Base-by-base conservation (phyloP, 2,888 invertebrate genomes). In the Entomobrya proxima region DNA sequence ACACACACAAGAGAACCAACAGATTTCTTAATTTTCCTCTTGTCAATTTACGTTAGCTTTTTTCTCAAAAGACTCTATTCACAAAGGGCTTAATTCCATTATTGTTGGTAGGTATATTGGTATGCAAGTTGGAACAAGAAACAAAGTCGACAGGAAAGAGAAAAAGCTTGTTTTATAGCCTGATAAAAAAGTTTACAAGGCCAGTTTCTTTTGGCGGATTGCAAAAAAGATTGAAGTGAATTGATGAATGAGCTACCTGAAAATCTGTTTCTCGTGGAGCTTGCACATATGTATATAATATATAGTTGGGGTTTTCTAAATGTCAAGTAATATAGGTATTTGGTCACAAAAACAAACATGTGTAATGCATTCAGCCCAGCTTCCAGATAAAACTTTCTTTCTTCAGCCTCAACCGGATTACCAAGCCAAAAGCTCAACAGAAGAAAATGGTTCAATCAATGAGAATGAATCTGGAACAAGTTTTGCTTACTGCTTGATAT, bases 391-490 rank as follows among this genome's bases (percentile, higher is more conserved):
- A 55, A 15, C 21, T 52, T 18, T 7, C 50, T n/a, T n/a, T n/a
- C n/a, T n/a, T n/a, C n/a, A n/a, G 11, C 11, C 35, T 37, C 64
- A 58, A 58, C 35, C n/a, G 64, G 64, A 64, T 64, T 64, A 64
- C 37, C 35, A 64, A 64, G 18, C 64, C 64, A 35, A 15, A 21
- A 44, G 9, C 44, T 44, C 44, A 15, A 44, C n/a, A n/a, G n/a
- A n/a, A n/a, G n/a, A 5, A 30, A 61, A 61, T 61, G 32, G 61
- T 61, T 61, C 40, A 77, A 61, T 77, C 61, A 77, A 77, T 77
- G 77, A 44, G 27, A 61, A 35, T 52, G 69, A 79, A 79, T 79
- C 32, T 79, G 79, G 67, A 32, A 61, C 61, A 44, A 58, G 61
- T 69, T 74, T 74, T 40, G 32, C 32, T 50, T 32, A 30, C 74